Percentiles rank a stretch among this genome's conserved stretches.
These are phyloP conservation scores for Leucosticte australis DNA, from an alignment of 2,113 vertebrate species.

Conservation along the genomic window DNA sequence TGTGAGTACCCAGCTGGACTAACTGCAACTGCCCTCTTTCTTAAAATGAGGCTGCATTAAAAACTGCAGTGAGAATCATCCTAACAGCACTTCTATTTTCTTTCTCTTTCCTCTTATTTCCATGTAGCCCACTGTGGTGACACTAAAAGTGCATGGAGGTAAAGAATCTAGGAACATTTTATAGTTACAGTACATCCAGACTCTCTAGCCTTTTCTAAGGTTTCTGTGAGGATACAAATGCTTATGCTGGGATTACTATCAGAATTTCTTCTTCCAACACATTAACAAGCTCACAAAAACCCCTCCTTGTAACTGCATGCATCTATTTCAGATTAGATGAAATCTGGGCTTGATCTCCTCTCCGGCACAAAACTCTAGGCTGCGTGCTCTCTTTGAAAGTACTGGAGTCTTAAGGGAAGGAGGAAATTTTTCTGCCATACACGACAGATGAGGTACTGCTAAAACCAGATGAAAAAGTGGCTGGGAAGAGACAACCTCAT, in stretches of 20 bases:
- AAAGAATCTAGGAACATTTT: neutral
- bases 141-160: neutral
- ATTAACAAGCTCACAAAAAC: neutral
- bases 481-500: neutral
- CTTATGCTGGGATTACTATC: neutral
- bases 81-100: neutral
- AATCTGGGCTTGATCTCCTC: neutral
- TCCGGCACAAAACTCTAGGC: neutral
- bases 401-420: neutral
- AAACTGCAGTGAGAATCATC: neutral
- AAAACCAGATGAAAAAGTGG: constrained; percentile 9
- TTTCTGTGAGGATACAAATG: neutral
- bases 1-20: neutral
- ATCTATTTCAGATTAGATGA: neutral
- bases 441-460: neutral
- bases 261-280: neutral
- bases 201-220: neutral
- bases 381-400: neutral
- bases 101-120: neutral
- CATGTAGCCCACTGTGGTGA: neutral
- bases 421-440: neutral
- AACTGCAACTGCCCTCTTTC: neutral
- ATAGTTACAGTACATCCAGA: neutral
- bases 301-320: neutral
- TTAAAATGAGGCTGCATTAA: neutral